These are phyloP conservation scores for Hipparchia semele DNA, from an alignment of 2,888 invertebrate genomes.

Conservation along the genomic window DNA sequence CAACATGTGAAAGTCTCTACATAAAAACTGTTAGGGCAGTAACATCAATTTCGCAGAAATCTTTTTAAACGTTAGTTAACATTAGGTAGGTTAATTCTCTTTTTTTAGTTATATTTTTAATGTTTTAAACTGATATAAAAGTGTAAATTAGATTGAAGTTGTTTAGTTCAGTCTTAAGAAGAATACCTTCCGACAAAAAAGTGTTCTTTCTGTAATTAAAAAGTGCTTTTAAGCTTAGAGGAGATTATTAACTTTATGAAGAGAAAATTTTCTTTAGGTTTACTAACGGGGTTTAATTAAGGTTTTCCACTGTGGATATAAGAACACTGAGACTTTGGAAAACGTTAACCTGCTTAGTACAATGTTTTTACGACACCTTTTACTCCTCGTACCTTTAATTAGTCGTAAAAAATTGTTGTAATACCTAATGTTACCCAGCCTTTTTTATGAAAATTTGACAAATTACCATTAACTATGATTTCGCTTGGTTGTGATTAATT, in stretches of 20 bases:
- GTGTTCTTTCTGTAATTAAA: constrained; percentile 21
- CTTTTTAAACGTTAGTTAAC: too few relatives aligned
- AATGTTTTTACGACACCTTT: not conserved
- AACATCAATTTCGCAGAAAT: too few relatives aligned
- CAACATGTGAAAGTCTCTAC: too few relatives aligned
- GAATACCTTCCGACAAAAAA: not conserved
- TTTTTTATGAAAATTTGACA: too few relatives aligned
- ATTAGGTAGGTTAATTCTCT: too few relatives aligned
- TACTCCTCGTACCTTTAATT: not conserved
- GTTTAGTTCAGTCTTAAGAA: constrained; percentile 2
- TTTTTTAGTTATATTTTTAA: not conserved
- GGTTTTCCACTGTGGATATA: constrained; percentile 39
- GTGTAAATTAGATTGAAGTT: not conserved
- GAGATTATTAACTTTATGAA: constrained; percentile 32
- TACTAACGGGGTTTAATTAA: constrained; percentile 45
- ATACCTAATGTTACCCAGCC: too few relatives aligned
- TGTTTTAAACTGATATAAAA: not conserved
- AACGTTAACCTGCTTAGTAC: constrained; percentile 4
- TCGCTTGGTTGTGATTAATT: too few relatives aligned
- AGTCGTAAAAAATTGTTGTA: too few relatives aligned
- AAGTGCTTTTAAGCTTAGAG: constrained; percentile 29
- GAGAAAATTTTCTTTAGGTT: constrained; percentile 27
- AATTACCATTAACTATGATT: too few relatives aligned
- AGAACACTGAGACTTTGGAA: constrained; percentile 2
- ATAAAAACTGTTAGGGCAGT: too few relatives aligned